phyloP scores from a whole-genome alignment of 1,140 invertebrate genomes.

The Drosophila repletoides region DNA sequence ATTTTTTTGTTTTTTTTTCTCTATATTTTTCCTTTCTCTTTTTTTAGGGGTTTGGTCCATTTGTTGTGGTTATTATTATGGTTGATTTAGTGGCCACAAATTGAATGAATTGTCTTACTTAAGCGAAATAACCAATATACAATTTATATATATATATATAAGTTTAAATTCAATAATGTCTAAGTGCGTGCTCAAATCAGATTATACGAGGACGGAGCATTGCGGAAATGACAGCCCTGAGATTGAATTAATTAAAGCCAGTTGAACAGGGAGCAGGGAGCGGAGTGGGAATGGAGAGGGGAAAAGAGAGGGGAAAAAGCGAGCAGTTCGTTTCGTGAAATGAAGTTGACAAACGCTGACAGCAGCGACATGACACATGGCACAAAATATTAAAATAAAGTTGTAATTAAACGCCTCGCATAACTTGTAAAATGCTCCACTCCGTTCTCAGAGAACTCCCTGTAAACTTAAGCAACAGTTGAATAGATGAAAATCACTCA shows the following conservation, averaged over 20 bases:
- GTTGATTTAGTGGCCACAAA: conserved; percentile 80
- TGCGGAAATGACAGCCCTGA: conserved; percentile 69
- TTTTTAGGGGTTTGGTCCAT: conserved; percentile 40
- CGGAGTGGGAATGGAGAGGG: not conserved
- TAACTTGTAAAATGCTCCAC: conserved; percentile 30
- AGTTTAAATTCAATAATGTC: conserved; percentile 75
- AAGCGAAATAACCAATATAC: conserved; percentile 75
- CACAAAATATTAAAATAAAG: conserved; percentile 78
- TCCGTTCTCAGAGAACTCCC: not conserved
- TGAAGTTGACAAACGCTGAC: conserved; percentile 52
- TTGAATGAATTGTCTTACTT: conserved; percentile 81
- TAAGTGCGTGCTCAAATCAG: conserved; percentile 71
- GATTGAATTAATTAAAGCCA: conserved; percentile 79
- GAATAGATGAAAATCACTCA: conserved; percentile 73
- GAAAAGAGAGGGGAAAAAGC: not conserved
- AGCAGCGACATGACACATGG: conserved; percentile 44
- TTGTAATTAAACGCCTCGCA: conserved; percentile 75
- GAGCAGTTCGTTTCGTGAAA: conserved; percentile 17
- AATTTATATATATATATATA: conserved; percentile 22
- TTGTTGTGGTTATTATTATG: conserved; percentile 80
- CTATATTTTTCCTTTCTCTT: conserved; percentile 18
- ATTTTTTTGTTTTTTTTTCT: conserved; percentile 22
- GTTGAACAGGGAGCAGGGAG: conserved; percentile 40
- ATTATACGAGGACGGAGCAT: conserved; percentile 55
- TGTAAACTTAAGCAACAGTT: conserved; percentile 62